Base-by-base conservation (phyloP, 2,888 invertebrate species). In the Acronicta leporina region DNA sequence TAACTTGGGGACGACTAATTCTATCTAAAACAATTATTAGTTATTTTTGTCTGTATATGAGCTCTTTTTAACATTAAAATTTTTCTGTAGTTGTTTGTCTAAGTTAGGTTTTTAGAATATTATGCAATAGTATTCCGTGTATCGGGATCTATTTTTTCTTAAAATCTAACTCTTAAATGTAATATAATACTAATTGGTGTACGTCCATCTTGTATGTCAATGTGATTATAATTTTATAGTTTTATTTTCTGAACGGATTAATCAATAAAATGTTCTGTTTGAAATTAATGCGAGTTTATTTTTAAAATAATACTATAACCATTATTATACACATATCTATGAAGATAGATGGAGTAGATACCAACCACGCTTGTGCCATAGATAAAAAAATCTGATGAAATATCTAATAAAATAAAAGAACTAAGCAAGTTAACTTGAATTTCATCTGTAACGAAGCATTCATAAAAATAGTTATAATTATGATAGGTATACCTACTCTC, bases 231-330 rank as follows among this genome's bases (percentile, higher is more conserved):
- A 86, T 89, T 90, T 79, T 82, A 83, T 81, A 82, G 77, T 81
- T 80, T 91, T 92, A 88, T 91, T 92, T 88, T 91, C 89, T 92
- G 89, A 92, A 93, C 92, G 94, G 92, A 93, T 94, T 92, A 92
- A 92, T 91, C 89, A 94, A 94, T 94, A 93, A 94, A 94, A 94
- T 94, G 94, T 94, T 94, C 94, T 94, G 94, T 94, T 94, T 94
- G 91, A 90, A 92, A 92, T 92, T 88, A 87, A 75, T 83, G 80
- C 89, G 77, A 84, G 90, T 94, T 94, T 93, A 75, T 75, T 77
- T 77, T 77, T 14, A 15, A 38, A 66, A 8, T 33, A 3, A 47
- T 13, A 27, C 30, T 25, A 51, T 46, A 14, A 54, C 50, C 59
- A 51, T n/a, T 11, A 15, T 13, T 11, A 33, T 11, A 38, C 53